A percentile compares a stretch with the other conserved stretches of the same genome.
phyloP scores from a whole-genome alignment of 2,113 vertebrate genomes.

The Psilopogon haemacephalus region DNA sequence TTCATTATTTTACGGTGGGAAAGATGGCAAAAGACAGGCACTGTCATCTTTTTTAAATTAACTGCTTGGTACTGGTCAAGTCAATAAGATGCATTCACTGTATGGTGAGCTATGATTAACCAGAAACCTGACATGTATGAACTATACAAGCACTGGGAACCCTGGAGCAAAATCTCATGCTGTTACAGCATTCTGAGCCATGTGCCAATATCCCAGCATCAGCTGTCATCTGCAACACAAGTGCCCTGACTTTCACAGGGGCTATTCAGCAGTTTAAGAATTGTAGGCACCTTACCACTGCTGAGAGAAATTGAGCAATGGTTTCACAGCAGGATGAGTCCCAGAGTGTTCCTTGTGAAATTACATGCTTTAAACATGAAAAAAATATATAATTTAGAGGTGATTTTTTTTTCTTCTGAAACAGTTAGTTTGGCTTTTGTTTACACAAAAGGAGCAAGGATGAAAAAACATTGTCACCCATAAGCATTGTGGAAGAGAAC shows the following conservation, averaged over 20 bases:
- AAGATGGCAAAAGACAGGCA: background rate
- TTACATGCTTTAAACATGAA: constrained; percentile 73
- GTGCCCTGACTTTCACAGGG: constrained; percentile 45
- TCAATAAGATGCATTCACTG: background rate
- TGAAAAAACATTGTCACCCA: constrained; percentile 33
- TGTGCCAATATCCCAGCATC: constrained; percentile 5
- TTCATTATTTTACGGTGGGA: background rate
- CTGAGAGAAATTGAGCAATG: constrained; percentile 73
- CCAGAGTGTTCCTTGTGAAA: constrained; percentile 64
- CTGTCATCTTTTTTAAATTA: background rate
- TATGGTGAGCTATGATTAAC: constrained; percentile 22
- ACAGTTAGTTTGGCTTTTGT: constrained; percentile 63
- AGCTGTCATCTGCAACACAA: background rate
- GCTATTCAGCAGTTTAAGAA: constrained; percentile 42
- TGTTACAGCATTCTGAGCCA: background rate
- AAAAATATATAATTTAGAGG: constrained; percentile 73
- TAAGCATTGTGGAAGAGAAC: constrained; percentile 49
- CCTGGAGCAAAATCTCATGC: background rate
- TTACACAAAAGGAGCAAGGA: constrained; percentile 55
- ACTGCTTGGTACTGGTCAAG: background rate
- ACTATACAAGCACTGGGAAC: background rate
- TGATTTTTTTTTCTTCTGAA: constrained; percentile 55
- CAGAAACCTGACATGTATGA: constrained; percentile 26
- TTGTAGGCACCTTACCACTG: constrained; percentile 44
- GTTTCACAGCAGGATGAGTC: constrained; percentile 65